Base-by-base conservation (phyloP, 2,797 vertebrate genomes). In the Darevskia mixta region DNA sequence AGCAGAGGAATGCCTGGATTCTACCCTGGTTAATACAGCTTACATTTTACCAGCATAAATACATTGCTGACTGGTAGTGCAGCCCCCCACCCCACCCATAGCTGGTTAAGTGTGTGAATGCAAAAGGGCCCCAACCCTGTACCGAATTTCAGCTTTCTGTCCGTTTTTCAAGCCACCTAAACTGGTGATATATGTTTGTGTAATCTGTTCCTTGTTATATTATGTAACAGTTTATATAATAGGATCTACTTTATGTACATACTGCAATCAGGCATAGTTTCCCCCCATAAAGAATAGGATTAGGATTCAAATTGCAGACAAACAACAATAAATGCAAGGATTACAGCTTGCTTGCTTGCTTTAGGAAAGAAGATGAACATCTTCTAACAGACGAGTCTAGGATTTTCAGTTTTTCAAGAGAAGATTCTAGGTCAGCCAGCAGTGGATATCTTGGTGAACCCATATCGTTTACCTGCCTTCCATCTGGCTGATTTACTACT, bases 191-290 rank as follows among this genome's bases (percentile, higher is more conserved):
- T 64, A 9, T 71, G 5, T 86, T n/a, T 87, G 2, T 1, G 10
- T 75, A 41, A 72, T 17, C 35, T 55, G 45, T 75, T 73, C 27
- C 15, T 64, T 23, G 35, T 81, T 81, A n/a, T 29, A 79, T 75
- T 77, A 17, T 64, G 5, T 9, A 79, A 17, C 75, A 49, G 75
- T 25, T 78, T 88, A 17, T 35, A 49, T 82, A 43, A 84, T 75
- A 58, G 23, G n/a, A 80, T 88, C 27, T 76, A 58, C 41, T 91
- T n/a, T 88, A 86, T 32, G 2, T 88, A 38, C 58, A 32, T 89
- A 71, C 25, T 83, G 67, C 61, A 58, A 49, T 61, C 49, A 29
- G 32, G 73, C 11, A 72, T 87, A n/a, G 13, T 3, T 8, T 3
- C 11, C 49, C 32, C 85, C 38, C 66, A 78, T 86, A 78, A 91